Evolutionary conservation across 2,888 invertebrate genomes (phyloP), one percentile per base, ranked within the genome.

Genomic region (Synanthedon formicaeformis): DNA sequence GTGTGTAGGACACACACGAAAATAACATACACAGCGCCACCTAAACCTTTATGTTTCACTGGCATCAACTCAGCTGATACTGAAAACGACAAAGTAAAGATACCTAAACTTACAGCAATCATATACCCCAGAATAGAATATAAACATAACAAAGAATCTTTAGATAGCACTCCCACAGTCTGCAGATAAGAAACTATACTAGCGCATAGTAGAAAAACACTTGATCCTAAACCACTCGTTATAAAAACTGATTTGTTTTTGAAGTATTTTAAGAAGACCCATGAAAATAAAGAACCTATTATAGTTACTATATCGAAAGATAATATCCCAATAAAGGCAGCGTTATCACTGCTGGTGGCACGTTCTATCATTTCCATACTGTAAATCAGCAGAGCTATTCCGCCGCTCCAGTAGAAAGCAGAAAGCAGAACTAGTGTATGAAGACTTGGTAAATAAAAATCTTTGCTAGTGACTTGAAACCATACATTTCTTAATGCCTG

Each of bases 371-470:
- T 55, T 11, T 61, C 60, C 11, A 60, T 57, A 4, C 54, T 54
- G 51, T 62, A 62, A 18, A 60, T 60, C n/a, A 56, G 23, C 5
- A 59, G 52, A 14, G 58, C 57, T 2, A 54, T 53, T 18, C 55
- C 54, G 0, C 62, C 62, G 18, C 60, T 60, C 60, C 60, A 62
- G 40, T 62, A 62, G 52, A 57, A 56, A 52, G 58, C 53, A 23
- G 55, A 54, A 16, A 60, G 41, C 6, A 60, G 52, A 1, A 60
- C 27, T 23, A 60, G 58, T 14, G 58, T 57, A 49, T 60, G 62
- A 23, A 63, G 10, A 40, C 56, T 54, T 8, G 63, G 63, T 23
- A 61, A 8, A 49, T 61, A 63, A 48, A 63, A 63, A 49, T 61
- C 63, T 45, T 56, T 57, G 12, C 58, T 57, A 11, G 51, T 54